phyloP scores from a whole-genome alignment of 1,140 invertebrate genomes.

The Bombus terrestris region DNA sequence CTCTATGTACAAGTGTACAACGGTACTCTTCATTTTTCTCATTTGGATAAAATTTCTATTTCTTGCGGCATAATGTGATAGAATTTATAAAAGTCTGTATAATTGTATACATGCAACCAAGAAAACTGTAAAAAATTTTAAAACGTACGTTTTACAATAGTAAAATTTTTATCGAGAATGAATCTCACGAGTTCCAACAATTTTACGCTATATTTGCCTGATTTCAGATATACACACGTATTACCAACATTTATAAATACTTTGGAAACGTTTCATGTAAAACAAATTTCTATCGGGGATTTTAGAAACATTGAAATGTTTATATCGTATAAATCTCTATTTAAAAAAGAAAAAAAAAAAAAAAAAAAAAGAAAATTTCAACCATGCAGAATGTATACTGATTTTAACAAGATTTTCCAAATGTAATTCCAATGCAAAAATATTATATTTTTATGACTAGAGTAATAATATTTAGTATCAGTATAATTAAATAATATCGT shows the following conservation, averaged over 20 bases:
- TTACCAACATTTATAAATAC: neutral
- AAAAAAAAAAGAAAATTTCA: neutral
- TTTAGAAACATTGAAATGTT: neutral
- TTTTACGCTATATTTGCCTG: neutral
- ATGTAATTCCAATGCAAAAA: conserved; percentile 11
- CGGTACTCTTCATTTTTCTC: conserved; percentile 21
- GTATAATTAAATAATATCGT: conserved; percentile 36
- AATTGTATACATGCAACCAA: neutral
- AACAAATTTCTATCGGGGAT: neutral
- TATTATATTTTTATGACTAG: conserved; percentile 73
- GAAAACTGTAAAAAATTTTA: conserved; percentile 22
- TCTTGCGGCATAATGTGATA: conserved; percentile 6
- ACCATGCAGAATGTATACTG: neutral
- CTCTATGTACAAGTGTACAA: conserved; percentile 59
- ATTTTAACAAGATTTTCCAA: conserved; percentile 1
- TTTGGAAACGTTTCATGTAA: neutral
- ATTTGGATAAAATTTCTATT: conserved; percentile 51
- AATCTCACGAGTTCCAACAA: conserved; percentile 12
- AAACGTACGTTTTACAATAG: conserved; percentile 5
- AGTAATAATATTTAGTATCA: conserved; percentile 59
- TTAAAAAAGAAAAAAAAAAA: neutral
- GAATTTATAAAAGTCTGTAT: conserved; percentile 36
- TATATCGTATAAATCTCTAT: neutral
- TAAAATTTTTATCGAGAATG: neutral
- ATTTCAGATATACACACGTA: neutral